Percentiles rank a stretch among this genome's conserved stretches.
Conservation (phyloP, 2,797 vertebrate species). For the Hapalemur alaotrensis region DNA sequence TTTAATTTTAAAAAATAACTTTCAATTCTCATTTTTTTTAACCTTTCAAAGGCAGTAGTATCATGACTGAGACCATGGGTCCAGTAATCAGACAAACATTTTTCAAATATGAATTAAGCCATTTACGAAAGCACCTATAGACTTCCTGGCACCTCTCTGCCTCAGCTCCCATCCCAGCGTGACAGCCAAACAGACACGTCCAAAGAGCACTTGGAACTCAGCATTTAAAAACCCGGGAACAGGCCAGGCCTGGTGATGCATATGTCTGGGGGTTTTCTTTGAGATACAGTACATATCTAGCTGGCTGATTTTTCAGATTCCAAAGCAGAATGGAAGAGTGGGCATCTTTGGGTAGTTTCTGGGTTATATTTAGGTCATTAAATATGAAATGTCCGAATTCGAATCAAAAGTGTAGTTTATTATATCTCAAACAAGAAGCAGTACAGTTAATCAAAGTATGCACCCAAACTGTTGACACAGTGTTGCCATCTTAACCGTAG, state of each 20-base stretch:
- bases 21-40: neutral
- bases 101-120: neutral
- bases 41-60: neutral
- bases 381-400: no score
- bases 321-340: neutral
- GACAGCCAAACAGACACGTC: no score
- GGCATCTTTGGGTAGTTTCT: neutral
- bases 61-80: neutral
- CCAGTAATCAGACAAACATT: neutral
- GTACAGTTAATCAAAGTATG: no score
- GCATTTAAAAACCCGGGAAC: neutral
- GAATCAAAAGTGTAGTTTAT: no score
- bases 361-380: neutral
- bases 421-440: no score
- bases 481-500: no score
- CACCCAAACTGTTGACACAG: no score
- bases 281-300: neutral
- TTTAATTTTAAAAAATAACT: neutral
- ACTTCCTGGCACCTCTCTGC: neutral
- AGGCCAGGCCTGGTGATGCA: neutral
- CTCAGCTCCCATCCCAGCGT: neutral
- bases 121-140: neutral
- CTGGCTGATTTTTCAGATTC: neutral
- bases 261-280: rapidly evolving
- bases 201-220: neutral